These are phyloP conservation scores for Lacanobia oleracea DNA, from an alignment of 2,888 invertebrate species.

Conservation along the genomic window DNA sequence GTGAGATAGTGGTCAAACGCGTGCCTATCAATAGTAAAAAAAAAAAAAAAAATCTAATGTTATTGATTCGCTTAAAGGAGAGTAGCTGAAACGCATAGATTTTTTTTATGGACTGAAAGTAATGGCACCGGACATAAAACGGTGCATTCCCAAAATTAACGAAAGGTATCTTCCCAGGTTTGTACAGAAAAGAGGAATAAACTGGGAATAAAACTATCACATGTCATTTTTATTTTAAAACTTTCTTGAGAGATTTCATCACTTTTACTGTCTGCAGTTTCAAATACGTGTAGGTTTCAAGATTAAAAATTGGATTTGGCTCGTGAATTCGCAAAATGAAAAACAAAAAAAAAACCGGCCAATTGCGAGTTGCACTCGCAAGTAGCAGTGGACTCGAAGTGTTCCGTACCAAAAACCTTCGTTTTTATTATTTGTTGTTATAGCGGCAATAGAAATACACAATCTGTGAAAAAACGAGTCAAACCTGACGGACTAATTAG, in stretches of 20 bases:
- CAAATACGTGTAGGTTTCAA: not conserved
- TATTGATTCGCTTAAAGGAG: conserved; percentile 6
- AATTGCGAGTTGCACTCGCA: no score
- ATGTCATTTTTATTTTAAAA: not conserved
- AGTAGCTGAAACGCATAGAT: conserved; percentile 13
- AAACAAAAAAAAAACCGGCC: no score
- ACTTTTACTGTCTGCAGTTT: not conserved
- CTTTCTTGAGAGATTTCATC: not conserved
- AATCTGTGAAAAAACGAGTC: no score
- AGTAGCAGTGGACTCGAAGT: no score
- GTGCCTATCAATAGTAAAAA: no score
- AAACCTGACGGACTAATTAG: no score
- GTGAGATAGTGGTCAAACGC: no score
- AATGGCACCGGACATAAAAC: conserved; percentile 16
- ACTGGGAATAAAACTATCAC: not conserved
- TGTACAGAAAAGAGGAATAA: not conserved
- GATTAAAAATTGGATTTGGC: not conserved
- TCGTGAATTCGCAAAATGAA: not conserved
- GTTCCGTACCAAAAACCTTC: no score
- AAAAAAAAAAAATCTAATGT: no score
- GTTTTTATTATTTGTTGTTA: no score
- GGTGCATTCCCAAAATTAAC: conserved; percentile 30
- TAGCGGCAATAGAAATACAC: no score
- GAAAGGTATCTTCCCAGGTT: not conserved
- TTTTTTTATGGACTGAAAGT: conserved; percentile 26